phyloP scores from a whole-genome alignment of 2,888 invertebrate genomes.

The Eilema griseolum region DNA sequence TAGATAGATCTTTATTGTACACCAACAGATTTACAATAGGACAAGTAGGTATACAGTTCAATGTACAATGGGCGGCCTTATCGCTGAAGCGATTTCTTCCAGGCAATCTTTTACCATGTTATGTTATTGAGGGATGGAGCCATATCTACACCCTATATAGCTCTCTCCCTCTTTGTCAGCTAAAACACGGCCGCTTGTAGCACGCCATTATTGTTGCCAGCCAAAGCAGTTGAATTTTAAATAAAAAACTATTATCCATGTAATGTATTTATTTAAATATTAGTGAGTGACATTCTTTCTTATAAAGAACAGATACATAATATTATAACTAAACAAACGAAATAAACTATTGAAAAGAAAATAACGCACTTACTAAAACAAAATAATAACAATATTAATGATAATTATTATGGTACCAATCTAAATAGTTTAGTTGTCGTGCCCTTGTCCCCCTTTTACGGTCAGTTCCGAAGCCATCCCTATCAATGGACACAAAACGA shows the following conservation, averaged over 20 bases:
- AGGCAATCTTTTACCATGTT: too few relatives aligned
- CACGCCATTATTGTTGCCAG: too few relatives aligned
- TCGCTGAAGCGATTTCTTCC: too few relatives aligned
- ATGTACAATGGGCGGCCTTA: too few relatives aligned
- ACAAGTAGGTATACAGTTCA: too few relatives aligned
- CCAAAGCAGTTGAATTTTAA: neutral
- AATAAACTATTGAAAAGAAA: neutral
- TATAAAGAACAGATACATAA: neutral
- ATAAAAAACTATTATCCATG: neutral
- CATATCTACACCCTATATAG: too few relatives aligned
- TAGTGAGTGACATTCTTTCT: neutral
- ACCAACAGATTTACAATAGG: too few relatives aligned
- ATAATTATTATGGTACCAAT: neutral
- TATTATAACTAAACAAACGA: neutral
- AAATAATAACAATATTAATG: neutral
- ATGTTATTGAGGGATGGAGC: too few relatives aligned
- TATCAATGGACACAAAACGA: neutral
- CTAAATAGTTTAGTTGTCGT: neutral
- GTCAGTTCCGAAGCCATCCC: neutral
- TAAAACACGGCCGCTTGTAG: too few relatives aligned
- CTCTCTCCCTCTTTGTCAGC: too few relatives aligned
- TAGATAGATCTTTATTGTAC: too few relatives aligned
- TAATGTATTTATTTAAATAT: neutral
- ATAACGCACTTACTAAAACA: neutral
- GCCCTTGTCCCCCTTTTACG: neutral